Conservation (phyloP, 2,797 vertebrate genomes). For the Moxostoma hubbsi region DNA sequence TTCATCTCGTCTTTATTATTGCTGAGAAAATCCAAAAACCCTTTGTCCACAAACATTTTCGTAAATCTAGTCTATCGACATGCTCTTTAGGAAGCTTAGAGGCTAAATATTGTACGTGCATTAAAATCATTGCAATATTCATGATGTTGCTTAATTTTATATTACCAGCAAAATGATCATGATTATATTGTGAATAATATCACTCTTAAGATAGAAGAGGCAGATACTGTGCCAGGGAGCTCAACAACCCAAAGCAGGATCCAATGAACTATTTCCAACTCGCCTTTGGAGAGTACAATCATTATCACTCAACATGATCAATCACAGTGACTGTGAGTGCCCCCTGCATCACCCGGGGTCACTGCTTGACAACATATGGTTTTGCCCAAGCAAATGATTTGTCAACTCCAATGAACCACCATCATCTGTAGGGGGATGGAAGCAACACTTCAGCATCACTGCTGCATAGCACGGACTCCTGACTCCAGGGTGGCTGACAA, state of each 20-base stretch:
- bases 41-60: too few relatives aligned
- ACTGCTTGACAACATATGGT: conserved; percentile 44
- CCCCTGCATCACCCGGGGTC: conserved; percentile 13
- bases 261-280: background rate
- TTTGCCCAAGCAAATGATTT: conserved; percentile 43
- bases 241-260: background rate
- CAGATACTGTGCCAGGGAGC: background rate
- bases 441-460: conserved; percentile 12
- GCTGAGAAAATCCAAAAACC: too few relatives aligned
- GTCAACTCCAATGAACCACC: conserved; percentile 44
- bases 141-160: too few relatives aligned
- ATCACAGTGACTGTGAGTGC: conserved; percentile 27
- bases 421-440: conserved; percentile 28
- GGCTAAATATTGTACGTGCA: too few relatives aligned
- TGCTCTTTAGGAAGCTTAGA: too few relatives aligned
- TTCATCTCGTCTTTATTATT: too few relatives aligned
- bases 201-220: background rate
- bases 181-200: too few relatives aligned
- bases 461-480: conserved; percentile 11
- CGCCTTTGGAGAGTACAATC: conserved; percentile 22
- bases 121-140: too few relatives aligned
- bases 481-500: conserved; percentile 20
- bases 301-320: conserved; percentile 36
- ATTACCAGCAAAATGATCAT: too few relatives aligned
- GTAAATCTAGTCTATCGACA: too few relatives aligned